Conservation (phyloP, 2,797 vertebrate genomes). For the Ceyx erithaca region DNA sequence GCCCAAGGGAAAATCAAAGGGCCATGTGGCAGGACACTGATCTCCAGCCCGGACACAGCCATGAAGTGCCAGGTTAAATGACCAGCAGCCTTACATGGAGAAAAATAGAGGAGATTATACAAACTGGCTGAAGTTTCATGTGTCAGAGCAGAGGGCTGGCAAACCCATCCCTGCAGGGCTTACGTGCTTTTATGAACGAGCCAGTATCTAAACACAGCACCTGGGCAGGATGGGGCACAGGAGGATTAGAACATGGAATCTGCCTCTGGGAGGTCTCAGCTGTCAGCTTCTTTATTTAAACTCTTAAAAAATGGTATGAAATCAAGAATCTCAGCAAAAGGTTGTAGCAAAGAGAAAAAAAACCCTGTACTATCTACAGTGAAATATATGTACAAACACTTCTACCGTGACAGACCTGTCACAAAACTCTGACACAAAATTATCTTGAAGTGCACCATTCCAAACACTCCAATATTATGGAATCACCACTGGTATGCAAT, state of each 20-base stretch:
- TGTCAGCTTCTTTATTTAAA: background rate
- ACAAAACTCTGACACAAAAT: background rate
- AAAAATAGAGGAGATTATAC: background rate
- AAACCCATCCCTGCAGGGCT: background rate
- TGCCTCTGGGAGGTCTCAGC: background rate
- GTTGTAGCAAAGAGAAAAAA: background rate
- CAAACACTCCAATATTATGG: background rate
- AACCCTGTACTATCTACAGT: too few relatives aligned
- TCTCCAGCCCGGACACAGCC: background rate
- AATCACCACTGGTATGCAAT: background rate
- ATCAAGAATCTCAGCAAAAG: background rate
- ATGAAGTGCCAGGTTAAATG: background rate
- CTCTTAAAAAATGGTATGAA: background rate
- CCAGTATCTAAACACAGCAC: background rate
- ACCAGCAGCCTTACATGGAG: background rate
- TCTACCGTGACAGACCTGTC: background rate
- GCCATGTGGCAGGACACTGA: background rate
- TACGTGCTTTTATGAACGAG: background rate
- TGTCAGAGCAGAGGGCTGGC: background rate
- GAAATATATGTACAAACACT: background rate
- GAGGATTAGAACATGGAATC: background rate
- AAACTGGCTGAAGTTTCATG: background rate
- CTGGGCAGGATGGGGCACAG: background rate
- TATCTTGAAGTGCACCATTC: background rate
- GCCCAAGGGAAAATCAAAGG: background rate